These are phyloP conservation scores for Petrocephalus sullivani DNA, from an alignment of 2,797 vertebrate genomes.

Conservation along the genomic window DNA sequence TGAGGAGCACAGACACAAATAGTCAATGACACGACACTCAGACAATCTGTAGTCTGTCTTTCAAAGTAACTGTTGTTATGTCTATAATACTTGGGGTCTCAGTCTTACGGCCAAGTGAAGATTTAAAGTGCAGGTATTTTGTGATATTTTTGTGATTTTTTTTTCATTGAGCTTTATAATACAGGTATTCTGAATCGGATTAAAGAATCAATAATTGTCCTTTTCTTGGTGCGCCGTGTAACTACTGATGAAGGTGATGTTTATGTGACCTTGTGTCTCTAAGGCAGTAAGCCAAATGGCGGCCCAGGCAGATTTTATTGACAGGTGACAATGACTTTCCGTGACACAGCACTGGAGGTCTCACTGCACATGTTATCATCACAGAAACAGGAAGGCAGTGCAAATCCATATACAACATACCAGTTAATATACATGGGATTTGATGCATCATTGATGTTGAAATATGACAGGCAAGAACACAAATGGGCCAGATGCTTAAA, in stretches of 20 bases:
- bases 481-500: neutral
- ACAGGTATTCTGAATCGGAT: neutral
- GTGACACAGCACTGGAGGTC: neutral
- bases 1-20: neutral
- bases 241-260: neutral
- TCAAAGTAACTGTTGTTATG: neutral
- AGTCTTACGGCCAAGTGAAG: neutral
- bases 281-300: neutral
- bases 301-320: neutral
- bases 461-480: neutral
- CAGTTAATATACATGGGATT: neutral
- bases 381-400: neutral
- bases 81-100: neutral
- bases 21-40: neutral
- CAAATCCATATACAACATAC: neutral
- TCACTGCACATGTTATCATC: neutral
- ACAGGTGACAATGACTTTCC: constrained; percentile 2
- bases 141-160: neutral
- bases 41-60: neutral
- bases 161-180: neutral
- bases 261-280: neutral
- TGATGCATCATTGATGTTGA: neutral
- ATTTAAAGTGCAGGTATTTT: neutral
- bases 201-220: neutral
- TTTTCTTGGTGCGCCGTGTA: neutral